Conservation (phyloP, 2,888 invertebrate species). For the Suillia variegata region DNA sequence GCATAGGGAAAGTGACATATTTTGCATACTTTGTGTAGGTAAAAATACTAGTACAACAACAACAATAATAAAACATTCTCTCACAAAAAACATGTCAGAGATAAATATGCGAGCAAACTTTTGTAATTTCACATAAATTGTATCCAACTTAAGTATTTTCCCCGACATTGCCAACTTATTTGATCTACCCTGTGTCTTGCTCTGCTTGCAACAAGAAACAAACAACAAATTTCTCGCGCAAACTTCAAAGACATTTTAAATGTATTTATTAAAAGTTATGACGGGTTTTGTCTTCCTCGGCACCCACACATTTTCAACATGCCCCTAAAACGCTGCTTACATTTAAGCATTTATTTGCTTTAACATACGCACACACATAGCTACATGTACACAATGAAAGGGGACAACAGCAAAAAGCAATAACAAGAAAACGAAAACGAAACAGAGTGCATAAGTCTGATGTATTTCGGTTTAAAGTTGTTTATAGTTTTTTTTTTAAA, state of each 20-base stretch:
- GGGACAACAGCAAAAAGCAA: not conserved
- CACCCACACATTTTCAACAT: not conserved
- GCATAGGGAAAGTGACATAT: no score
- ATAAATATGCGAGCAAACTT: not conserved
- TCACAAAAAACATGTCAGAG: not conserved
- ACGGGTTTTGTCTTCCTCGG: not conserved
- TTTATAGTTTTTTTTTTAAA: no score
- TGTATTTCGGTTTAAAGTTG: no score
- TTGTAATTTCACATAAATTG: not conserved
- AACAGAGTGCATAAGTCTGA: not conserved
- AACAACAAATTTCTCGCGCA: no score
- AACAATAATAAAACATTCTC: no score
- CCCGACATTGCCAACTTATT: no score
- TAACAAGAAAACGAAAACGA: not conserved
- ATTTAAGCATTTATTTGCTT: not conserved
- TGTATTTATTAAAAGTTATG: constrained; percentile 5
- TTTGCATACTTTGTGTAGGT: no score
- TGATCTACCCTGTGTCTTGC: no score
- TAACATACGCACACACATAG: not conserved
- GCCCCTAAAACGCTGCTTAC: constrained; percentile 6
- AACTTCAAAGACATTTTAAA: not conserved
- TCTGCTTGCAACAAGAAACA: no score
- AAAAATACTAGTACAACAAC: no score
- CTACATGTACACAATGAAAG: no score
- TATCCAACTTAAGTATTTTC: not conserved